Conservation (phyloP, 2,888 invertebrate species). For the Scotopteryx bipunctaria region DNA sequence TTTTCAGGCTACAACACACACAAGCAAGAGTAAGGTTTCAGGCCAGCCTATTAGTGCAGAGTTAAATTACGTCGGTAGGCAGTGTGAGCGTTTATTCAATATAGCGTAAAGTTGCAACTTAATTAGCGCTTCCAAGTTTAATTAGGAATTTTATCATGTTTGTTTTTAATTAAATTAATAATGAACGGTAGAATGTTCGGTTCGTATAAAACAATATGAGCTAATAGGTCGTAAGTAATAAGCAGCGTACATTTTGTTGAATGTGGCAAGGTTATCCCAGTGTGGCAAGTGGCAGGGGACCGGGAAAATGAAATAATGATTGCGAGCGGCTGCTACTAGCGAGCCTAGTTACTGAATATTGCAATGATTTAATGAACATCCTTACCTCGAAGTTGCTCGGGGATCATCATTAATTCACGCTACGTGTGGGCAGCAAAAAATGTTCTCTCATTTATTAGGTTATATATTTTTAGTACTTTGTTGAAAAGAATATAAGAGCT, state of each 20-base stretch:
- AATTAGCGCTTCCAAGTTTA: background rate
- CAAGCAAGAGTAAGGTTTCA: constrained; percentile 26
- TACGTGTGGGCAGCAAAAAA: constrained; percentile 22
- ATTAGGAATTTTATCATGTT: background rate
- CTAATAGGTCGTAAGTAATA: background rate
- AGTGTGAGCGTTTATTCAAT: background rate
- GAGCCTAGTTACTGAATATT: constrained; percentile 32
- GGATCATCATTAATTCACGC: constrained; percentile 29
- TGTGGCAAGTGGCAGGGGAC: constrained; percentile 18
- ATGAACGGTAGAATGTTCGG: background rate
- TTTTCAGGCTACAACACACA: constrained; percentile 22
- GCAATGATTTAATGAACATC: constrained; percentile 37
- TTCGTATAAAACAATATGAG: background rate
- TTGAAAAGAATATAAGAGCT: background rate
- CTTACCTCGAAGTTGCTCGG: constrained; percentile 28
- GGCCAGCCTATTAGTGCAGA: constrained; percentile 28
- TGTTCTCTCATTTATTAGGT: constrained; percentile 9
- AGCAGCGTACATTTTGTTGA: background rate
- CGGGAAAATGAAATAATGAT: constrained; percentile 32
- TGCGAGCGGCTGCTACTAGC: constrained; percentile 17
- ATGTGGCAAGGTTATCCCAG: constrained; percentile 23
- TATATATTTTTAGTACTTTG: background rate
- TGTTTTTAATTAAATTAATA: background rate
- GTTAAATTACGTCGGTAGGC: constrained; percentile 24
- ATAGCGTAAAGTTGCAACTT: constrained; percentile 3